Conservation (phyloP, 2,888 invertebrate species). For the Eilema depressum region DNA sequence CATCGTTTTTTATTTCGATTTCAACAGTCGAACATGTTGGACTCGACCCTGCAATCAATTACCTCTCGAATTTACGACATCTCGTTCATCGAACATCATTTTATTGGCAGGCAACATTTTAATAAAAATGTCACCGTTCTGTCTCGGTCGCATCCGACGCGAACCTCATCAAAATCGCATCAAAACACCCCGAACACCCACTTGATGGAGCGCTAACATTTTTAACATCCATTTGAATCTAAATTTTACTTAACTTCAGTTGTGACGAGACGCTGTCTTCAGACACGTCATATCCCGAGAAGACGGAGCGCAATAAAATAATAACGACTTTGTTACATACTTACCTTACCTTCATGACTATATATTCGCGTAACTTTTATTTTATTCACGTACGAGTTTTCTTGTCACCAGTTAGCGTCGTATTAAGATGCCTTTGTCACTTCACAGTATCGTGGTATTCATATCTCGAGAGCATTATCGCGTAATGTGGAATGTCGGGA, state of each 20-base stretch:
- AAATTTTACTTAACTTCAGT: conserved; percentile 72
- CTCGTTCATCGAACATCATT: conserved; percentile 66
- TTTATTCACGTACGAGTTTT: conserved; percentile 37
- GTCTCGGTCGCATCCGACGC: conserved; percentile 52
- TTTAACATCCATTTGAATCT: conserved; percentile 78
- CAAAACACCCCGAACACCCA: conserved; percentile 69
- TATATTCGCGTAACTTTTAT: conserved; percentile 26
- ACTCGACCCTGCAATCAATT: conserved; percentile 66
- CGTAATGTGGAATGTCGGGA: conserved; percentile 72
- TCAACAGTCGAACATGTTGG: conserved; percentile 56
- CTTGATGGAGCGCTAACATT: conserved; percentile 65
- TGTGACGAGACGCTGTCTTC: conserved; percentile 61
- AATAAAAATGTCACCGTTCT: conserved; percentile 70
- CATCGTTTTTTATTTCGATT: conserved; percentile 57
- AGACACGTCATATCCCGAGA: conserved; percentile 64
- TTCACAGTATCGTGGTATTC: conserved; percentile 61
- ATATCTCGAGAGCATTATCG: conserved; percentile 57
- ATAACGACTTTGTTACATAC: conserved; percentile 63
- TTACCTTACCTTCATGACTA: conserved; percentile 52
- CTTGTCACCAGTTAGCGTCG: conserved; percentile 52
- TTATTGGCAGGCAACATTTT: conserved; percentile 68
- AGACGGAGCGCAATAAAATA: conserved; percentile 69
- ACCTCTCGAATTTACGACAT: conserved; percentile 66
- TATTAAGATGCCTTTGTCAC: conserved; percentile 68
- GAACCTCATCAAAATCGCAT: conserved; percentile 80